Conservation (phyloP, 2,113 vertebrate species). For the Parotia lawesii region DNA sequence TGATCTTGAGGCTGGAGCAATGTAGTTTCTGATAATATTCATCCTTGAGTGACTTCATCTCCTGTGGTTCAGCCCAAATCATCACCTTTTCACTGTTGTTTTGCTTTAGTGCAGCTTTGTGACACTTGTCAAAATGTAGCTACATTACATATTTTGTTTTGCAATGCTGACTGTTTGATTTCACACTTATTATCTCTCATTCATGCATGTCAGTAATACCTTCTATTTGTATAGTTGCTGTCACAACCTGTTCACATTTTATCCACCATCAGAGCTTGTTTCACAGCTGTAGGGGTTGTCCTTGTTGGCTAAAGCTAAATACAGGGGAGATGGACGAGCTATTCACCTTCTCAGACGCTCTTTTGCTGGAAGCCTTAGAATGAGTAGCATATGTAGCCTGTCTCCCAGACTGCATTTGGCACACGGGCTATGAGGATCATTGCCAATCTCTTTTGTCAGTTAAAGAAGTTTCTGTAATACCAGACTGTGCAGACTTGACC, state of each 20-base stretch:
- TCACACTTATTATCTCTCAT: background rate
- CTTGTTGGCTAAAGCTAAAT: background rate
- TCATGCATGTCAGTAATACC: background rate
- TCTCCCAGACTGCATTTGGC: background rate
- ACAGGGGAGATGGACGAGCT: background rate
- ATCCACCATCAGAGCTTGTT: background rate
- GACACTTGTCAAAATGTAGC: background rate
- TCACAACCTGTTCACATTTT: constrained; percentile 26
- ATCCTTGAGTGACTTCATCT: background rate
- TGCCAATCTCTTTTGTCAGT: background rate
- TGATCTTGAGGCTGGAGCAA: background rate
- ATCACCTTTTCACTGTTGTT: background rate
- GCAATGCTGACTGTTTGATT: background rate
- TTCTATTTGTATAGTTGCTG: background rate
- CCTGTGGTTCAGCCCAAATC: background rate
- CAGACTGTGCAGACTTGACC: background rate
- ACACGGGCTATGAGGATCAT: background rate
- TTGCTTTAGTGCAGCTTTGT: background rate
- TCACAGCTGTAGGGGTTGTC: constrained; percentile 2
- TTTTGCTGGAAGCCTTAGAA: background rate
- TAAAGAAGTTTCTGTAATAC: background rate
- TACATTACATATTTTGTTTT: background rate
- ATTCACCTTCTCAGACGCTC: background rate
- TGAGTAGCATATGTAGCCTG: background rate
- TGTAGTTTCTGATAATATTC: background rate